Percentiles rank a stretch among this genome's conserved stretches.
Conservation (phyloP, 64 coral and sea anemone genomes). For the Pocillopora verrucosa region DNA sequence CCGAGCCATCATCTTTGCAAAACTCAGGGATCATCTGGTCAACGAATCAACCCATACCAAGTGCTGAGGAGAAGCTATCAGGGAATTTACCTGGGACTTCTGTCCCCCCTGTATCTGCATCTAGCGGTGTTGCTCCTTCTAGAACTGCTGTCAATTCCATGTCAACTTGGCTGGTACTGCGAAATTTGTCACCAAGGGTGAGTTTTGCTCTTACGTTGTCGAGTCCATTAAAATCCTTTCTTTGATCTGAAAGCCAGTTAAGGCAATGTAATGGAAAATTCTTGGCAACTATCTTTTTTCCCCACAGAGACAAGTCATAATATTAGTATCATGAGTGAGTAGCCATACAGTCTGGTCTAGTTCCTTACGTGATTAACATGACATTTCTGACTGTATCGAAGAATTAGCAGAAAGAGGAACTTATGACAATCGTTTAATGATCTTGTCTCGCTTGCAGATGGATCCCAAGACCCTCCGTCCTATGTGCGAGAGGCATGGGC, state of each 20-base stretch:
- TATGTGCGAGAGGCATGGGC: conserved; percentile 91
- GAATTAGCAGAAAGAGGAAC: too few relatives aligned
- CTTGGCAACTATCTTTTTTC: too few relatives aligned
- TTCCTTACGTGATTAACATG: too few relatives aligned
- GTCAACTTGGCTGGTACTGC: conserved; percentile 96
- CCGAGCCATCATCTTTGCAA: conserved; percentile 62
- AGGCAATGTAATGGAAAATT: too few relatives aligned
- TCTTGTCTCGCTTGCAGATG: conserved; percentile 44
- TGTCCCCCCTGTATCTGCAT: conserved; percentile 43
- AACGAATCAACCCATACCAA: conserved; percentile 85
- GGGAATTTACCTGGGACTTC: conserved; percentile 1
- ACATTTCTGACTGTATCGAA: too few relatives aligned
- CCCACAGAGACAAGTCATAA: too few relatives aligned
- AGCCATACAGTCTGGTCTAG: too few relatives aligned
- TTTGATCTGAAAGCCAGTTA: too few relatives aligned
- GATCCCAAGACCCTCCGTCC: conserved; percentile 70
- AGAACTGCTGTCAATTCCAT: conserved; percentile 58
- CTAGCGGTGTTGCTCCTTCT: conserved; percentile 2
- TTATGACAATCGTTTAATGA: not conserved
- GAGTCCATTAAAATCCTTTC: not conserved
- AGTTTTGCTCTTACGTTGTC: not conserved
- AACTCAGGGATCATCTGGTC: conserved; percentile 92
- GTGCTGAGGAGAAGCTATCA: conserved; percentile 72
- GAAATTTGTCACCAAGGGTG: conserved; percentile 93
- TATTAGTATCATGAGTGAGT: too few relatives aligned